Base-by-base conservation (phyloP, 2,888 invertebrate species). In the Acanthosepion esculentum region DNA sequence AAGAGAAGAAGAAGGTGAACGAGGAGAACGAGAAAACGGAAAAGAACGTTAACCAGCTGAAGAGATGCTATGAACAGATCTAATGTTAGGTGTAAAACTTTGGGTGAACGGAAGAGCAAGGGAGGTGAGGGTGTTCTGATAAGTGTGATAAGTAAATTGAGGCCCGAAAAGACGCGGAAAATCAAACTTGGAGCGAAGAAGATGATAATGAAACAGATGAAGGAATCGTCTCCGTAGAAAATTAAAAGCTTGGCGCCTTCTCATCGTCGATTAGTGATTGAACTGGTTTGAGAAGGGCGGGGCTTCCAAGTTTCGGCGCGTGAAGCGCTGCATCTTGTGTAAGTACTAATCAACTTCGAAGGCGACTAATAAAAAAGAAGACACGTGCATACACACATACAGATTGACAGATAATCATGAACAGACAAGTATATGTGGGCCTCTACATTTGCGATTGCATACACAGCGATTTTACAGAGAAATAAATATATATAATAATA, bases 81-180 rank as follows among this genome's bases (percentile, higher is more conserved):
- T 33, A 59, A 33, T 78, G 33, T 33, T 78, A n/a, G n/a, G 78
- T 78, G 78, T 15, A n/a, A 78, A 78, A n/a, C 78, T 20, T 23
- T 23, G 20, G 59, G 20, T 0, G n/a, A n/a, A 78, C 18, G 15
- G n/a, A 33, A 33, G 78, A 0, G n/a, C 78, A 78, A 4, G 78
- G n/a, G n/a, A 78, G 78, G 78, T 78, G 78, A 78, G 78, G 78
- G 78, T 78, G 78, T n/a, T 15, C 8, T 78, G 78, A 78, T n/a
- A n/a, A 15, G 78, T 78, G 78, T n/a, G 78, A 78, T 78, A 78
- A 78, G 78, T 78, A 78, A 78, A 78, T n/a, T n/a, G 78, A 78
- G 78, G n/a, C 12, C 29, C 8, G 8, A 78, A 78, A 29, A 78
- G 33, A 59, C 23, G 23, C 3, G 26, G 23, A 78, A 78, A 78